Evolutionary conservation across 2,113 vertebrate genomes (phyloP).

Genomic region (Eleginops maclovinus): DNA sequence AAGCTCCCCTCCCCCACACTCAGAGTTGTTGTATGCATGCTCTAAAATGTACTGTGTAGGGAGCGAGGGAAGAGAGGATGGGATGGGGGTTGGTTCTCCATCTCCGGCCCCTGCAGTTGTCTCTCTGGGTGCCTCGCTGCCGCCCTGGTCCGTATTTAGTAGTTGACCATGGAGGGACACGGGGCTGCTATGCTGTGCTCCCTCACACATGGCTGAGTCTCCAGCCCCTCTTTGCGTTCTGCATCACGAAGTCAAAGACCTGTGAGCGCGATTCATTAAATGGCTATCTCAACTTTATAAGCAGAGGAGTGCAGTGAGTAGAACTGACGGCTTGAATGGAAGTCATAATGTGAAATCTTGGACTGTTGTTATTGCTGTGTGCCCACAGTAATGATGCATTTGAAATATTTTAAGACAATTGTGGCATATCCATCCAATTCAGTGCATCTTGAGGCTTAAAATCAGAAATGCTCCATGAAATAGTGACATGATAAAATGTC

Average conservation of each 20-base stretch:
- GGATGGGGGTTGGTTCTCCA: slow-evolving; percentile 57
- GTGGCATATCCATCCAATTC: slow-evolving; percentile 19
- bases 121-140: slow-evolving; percentile 51
- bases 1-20: slow-evolving; percentile 57
- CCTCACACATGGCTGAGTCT: slow-evolving; percentile 72
- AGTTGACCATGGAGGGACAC: slow-evolving; percentile 58
- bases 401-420: slow-evolving; percentile 6
- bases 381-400: slow-evolving; percentile 3
- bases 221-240: slow-evolving; percentile 33
- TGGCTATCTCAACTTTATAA: slow-evolving; percentile 29
- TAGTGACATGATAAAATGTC: slow-evolving; percentile 23
- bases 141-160: slow-evolving; percentile 36
- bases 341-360: slow-evolving; percentile 5
- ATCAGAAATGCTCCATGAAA: slow-evolving; percentile 52
- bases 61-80: slow-evolving; percentile 53
- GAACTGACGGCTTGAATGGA: slow-evolving; percentile 23
- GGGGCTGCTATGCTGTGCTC: slow-evolving; percentile 36
- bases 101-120: slow-evolving; percentile 54
- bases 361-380: neutral
- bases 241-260: slow-evolving; percentile 40
- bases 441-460: slow-evolving; percentile 24
- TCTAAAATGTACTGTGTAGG: slow-evolving; percentile 50
- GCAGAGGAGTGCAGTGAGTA: slow-evolving; percentile 23
- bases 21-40: slow-evolving; percentile 35
- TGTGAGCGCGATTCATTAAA: slow-evolving; percentile 44